These are phyloP conservation scores for Dermochelys coriacea DNA, from an alignment of 2,797 vertebrate species.

Conservation along the genomic window DNA sequence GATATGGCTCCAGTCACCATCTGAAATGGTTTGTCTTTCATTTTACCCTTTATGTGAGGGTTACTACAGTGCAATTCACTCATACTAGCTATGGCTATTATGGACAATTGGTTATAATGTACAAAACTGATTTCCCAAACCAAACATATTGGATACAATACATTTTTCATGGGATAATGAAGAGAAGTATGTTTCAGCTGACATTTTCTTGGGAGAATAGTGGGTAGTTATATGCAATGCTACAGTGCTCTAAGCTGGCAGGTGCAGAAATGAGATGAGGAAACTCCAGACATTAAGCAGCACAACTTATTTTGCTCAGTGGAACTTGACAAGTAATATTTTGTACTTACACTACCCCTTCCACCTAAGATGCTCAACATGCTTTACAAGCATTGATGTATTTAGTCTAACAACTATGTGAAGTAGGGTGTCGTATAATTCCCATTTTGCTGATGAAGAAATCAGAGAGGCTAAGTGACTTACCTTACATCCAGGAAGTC, in stretches of 20 bases:
- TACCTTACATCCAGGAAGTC: slow-evolving; percentile 22
- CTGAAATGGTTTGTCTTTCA: slow-evolving; percentile 75
- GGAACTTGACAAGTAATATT: neutral
- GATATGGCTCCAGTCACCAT: slow-evolving; percentile 69
- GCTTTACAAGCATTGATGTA: slow-evolving; percentile 12
- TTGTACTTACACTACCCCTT: slow-evolving; percentile 43
- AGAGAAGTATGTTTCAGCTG: slow-evolving; percentile 69
- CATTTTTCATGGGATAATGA: slow-evolving; percentile 64
- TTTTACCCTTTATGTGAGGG: slow-evolving; percentile 65
- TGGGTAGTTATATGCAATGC: slow-evolving; percentile 48
- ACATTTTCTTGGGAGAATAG: slow-evolving; percentile 54
- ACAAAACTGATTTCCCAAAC: slow-evolving; percentile 76
- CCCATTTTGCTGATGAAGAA: slow-evolving; percentile 4
- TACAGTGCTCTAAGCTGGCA: slow-evolving; percentile 50
- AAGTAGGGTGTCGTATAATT: neutral
- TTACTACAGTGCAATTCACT: slow-evolving; percentile 71
- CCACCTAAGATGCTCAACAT: slow-evolving; percentile 21
- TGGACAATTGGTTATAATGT: slow-evolving; percentile 72
- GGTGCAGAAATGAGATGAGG: slow-evolving; percentile 59
- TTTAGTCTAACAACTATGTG: slow-evolving; percentile 44
- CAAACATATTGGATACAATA: slow-evolving; percentile 70
- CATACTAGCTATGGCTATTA: slow-evolving; percentile 70
- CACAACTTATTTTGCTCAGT: neutral
- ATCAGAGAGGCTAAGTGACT: neutral
- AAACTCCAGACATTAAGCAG: slow-evolving; percentile 25